phyloP scores from a whole-genome alignment of 2,888 invertebrate genomes.

The Apamea epomidion region DNA sequence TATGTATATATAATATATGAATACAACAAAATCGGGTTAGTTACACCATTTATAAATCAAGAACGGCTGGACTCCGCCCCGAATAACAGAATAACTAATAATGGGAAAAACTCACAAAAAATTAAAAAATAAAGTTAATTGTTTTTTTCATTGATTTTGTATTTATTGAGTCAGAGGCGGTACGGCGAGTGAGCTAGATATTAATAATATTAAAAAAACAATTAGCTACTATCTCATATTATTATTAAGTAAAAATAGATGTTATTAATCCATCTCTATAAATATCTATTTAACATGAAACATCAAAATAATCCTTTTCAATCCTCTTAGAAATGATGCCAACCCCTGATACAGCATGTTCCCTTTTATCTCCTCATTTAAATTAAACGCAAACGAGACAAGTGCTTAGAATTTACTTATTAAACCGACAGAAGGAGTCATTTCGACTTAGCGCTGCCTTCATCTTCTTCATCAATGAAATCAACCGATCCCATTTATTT shows the following conservation, averaged over 20 bases:
- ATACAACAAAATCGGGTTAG: background rate
- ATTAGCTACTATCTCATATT: background rate
- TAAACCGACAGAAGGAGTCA: conserved; percentile 43
- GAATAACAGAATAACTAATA: background rate
- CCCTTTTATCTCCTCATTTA: conserved; percentile 33
- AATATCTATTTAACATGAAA: background rate
- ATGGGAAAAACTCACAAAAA: background rate
- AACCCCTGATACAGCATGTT: conserved; percentile 33
- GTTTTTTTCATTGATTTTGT: background rate
- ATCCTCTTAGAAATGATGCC: conserved; percentile 7
- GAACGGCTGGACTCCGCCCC: background rate
- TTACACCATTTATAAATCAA: background rate
- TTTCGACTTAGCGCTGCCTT: conserved; percentile 37
- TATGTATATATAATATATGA: too few species aligned
- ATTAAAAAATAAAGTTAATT: background rate
- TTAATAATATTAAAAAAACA: background rate
- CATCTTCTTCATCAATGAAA: conserved; percentile 63
- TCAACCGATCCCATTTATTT: conserved; percentile 60
- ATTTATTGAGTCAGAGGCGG: background rate
- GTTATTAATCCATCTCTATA: too few species aligned
- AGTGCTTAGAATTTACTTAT: conserved; percentile 32
- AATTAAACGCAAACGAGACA: conserved; percentile 40
- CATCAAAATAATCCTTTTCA: conserved; percentile 8
- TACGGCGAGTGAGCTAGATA: background rate
- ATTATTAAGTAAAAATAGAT: background rate